Percentiles rank a stretch among this genome's conserved stretches.
Evolutionary conservation across 2,888 invertebrate genomes (phyloP).

Genomic region (Machimus atricapillus): DNA sequence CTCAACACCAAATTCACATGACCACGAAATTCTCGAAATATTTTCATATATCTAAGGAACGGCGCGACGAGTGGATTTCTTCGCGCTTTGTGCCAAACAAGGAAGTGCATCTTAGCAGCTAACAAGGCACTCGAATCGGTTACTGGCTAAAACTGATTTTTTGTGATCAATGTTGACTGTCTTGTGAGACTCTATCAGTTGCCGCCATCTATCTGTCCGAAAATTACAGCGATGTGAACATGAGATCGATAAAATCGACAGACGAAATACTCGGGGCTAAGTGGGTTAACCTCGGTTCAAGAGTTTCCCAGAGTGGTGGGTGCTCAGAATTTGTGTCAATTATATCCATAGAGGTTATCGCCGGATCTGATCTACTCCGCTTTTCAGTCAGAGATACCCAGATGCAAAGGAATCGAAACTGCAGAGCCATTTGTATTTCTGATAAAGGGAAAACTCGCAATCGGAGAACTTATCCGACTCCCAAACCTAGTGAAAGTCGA

Average conservation of each 20-base stretch:
- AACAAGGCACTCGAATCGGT: neutral
- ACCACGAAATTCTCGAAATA: constrained; percentile 11
- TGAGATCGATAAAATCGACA: constrained; percentile 33
- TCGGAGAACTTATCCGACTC: neutral
- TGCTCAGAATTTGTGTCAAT: constrained; percentile 41
- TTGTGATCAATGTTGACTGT: constrained; percentile 29
- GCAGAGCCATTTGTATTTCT: constrained; percentile 12
- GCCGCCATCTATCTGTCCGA: constrained; percentile 35
- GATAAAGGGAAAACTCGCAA: constrained; percentile 17
- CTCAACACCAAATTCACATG: neutral
- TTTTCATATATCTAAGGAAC: neutral
- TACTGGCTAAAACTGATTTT: constrained; percentile 6
- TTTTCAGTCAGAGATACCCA: neutral
- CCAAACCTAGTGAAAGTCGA: constrained; percentile 15
- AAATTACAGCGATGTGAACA: constrained; percentile 36
- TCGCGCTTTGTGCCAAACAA: constrained; percentile 4
- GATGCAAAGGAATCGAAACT: constrained; percentile 17
- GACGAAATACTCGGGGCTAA: constrained; percentile 29
- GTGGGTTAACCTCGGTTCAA: constrained; percentile 34
- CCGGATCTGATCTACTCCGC: constrained; percentile 31
- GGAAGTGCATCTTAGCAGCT: constrained; percentile 20
- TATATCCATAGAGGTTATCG: constrained; percentile 36
- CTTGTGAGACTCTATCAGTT: constrained; percentile 2
- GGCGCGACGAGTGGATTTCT: neutral
- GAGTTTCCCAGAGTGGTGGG: constrained; percentile 30